Base-by-base conservation (phyloP, 2,113 vertebrate species). In the Illadopsis cleaveri region DNA sequence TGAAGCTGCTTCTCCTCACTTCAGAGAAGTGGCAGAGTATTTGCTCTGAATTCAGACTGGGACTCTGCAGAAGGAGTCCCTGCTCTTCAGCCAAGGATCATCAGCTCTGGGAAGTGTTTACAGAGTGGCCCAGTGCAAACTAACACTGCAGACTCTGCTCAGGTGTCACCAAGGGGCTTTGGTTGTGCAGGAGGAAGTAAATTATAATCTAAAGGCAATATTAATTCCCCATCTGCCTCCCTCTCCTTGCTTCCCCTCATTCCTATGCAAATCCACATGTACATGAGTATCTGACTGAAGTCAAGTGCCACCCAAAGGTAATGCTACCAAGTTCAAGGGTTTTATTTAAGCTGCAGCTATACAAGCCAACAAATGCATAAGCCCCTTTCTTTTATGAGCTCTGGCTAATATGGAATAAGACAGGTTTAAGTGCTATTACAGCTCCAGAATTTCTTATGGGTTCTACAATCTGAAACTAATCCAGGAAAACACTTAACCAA, bases 211-310 rank as follows among this genome's bases (percentile, higher is more conserved):
- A 75, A 24, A 12, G 2, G 22, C 42, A 54, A 33, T 11, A 3
- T 19, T 38, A 58, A 72, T 33, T 57, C 47, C 21, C 33, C 24
- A 60, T 72, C 70, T 72, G n/a, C 12, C 27, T 82, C 48, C 10
- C 15, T 83, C 37, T 45, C 50, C 68, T 53, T 45, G 45, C 15
- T 78, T 15, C 33, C 5, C 12, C 37, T 77, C 35, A 73, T 22
- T 51, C 65, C 40, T 50, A 15, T 25, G 27, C n/a, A 37, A 72
- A 45, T 44, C 51, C 15, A 73, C 8, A 2, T 0, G 0, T 9
- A 57, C 1, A 0, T 6, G 30, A 89, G 37, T 47, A 38, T 23
- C 42, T 56, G 61, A n/a, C 37, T 9, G 27, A 66, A 68, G 23
- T 27, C 77, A 91, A 82, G 54, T 35, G 31, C 42, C 37, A 79